A percentile compares a stretch with the other conserved stretches of the same genome.
Conservation (phyloP, 2,113 vertebrate species). For the Hydrolagus affinis region DNA sequence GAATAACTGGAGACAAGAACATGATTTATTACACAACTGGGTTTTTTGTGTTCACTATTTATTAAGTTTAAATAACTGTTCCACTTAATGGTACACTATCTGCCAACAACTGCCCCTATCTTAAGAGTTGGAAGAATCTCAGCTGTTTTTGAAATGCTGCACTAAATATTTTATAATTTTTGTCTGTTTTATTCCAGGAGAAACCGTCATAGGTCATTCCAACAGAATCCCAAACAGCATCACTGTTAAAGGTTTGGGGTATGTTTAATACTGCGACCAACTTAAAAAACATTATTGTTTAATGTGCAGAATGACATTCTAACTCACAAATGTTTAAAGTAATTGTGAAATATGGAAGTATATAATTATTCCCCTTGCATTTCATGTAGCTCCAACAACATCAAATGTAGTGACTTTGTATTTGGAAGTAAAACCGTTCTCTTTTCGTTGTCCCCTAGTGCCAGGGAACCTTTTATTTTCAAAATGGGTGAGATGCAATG, state of each 20-base stretch:
- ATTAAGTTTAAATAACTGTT: neutral
- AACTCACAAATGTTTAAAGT: neutral
- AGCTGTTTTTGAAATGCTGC: too few species aligned
- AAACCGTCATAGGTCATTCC: constrained; percentile 61
- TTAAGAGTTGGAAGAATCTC: neutral
- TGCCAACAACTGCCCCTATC: neutral
- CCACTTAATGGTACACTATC: neutral
- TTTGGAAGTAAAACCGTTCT: too few species aligned
- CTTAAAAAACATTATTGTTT: neutral
- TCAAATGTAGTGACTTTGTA: too few species aligned
- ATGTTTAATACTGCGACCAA: constrained; percentile 35
- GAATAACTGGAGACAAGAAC: too few species aligned
- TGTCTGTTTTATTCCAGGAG: constrained; percentile 51
- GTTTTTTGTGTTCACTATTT: neutral
- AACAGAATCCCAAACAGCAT: constrained; percentile 54
- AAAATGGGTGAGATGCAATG: too few species aligned
- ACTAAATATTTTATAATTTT: neutral
- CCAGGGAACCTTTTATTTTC: too few species aligned
- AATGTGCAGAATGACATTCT: too few species aligned
- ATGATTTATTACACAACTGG: too few species aligned
- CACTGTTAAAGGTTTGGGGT: constrained; percentile 71
- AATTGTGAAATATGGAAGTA: neutral
- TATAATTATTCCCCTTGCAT: neutral
- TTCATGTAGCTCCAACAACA: too few species aligned
- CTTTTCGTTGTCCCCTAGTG: too few species aligned